A percentile compares a stretch with the other conserved stretches of the same genome.
phyloP scores from a whole-genome alignment of 2,797 vertebrate genomes.

The Ctenopoma kingsleyae region DNA sequence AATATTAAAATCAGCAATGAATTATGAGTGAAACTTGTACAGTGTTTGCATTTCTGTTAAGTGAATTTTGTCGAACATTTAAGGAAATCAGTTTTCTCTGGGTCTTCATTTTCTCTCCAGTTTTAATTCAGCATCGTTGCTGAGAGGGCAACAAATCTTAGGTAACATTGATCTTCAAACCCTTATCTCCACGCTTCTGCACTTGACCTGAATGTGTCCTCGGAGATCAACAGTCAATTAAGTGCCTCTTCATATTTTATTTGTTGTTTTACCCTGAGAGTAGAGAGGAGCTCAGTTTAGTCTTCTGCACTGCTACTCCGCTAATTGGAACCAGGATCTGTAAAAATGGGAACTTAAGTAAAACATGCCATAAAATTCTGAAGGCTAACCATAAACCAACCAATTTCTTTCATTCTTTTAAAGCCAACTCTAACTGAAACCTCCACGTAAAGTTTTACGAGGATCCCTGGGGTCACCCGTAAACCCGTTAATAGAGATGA shows the following conservation, averaged over 20 bases:
- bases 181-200: constrained; percentile 62
- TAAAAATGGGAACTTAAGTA: constrained; percentile 90
- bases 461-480: constrained; percentile 89
- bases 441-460: constrained; percentile 89
- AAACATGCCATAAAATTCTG: constrained; percentile 91
- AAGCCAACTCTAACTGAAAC: constrained; percentile 87
- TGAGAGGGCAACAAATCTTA: constrained; percentile 67
- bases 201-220: constrained; percentile 82
- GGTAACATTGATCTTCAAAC: constrained; percentile 59
- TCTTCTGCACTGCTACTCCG: constrained; percentile 75
- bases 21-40: constrained; percentile 8
- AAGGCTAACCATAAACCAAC: constrained; percentile 89
- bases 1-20: too few relatives aligned
- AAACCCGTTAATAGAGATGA: constrained; percentile 92
- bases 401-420: constrained; percentile 90
- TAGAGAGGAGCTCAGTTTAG: constrained; percentile 76
- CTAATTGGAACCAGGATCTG: constrained; percentile 91
- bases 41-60: constrained; percentile 10
- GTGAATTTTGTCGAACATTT: constrained; percentile 23
- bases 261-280: constrained; percentile 70
- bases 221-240: constrained; percentile 82
- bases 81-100: constrained; percentile 41
- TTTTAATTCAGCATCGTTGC: constrained; percentile 23
- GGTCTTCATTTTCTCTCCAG: constrained; percentile 5
- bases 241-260: constrained; percentile 61